These are phyloP conservation scores for Pangasius larnaudii DNA, from an alignment of 2,797 vertebrate species.

Conservation along the genomic window DNA sequence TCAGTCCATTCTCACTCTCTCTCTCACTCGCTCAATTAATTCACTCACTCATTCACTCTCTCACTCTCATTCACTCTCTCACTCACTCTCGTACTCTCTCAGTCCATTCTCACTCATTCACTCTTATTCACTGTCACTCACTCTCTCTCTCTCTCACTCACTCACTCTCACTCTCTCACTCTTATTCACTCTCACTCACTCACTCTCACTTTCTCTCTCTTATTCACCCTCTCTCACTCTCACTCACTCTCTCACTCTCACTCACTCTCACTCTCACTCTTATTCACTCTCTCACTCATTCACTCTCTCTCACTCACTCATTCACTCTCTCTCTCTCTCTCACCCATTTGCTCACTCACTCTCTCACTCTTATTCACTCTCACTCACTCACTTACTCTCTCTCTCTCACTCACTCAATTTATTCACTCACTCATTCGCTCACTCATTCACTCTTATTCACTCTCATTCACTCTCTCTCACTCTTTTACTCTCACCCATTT, in stretches of 20 bases:
- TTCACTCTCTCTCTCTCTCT: background rate
- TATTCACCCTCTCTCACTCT: no score
- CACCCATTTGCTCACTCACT: background rate
- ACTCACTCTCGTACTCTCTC: background rate
- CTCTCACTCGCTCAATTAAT: background rate
- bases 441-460: background rate
- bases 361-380: background rate
- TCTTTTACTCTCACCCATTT: no score
- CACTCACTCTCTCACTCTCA: no score
- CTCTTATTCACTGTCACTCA: background rate
- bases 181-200: no score
- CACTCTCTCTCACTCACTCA: background rate
- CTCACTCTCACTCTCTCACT: background rate
- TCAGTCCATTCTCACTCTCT: background rate
- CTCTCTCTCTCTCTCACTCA: no score
- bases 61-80: no score
- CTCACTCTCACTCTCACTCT: background rate
- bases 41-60: background rate
- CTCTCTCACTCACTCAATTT: background rate
- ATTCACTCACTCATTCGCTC: background rate
- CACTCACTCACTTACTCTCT: background rate
- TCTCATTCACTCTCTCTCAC: no score
- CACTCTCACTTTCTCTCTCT: no score
- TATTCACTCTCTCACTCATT: background rate
- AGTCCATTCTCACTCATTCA: background rate